Percentiles rank a stretch among this genome's conserved stretches.
phyloP scores from a whole-genome alignment of 2,797 vertebrate species.

The Knipowitschia caucasica region DNA sequence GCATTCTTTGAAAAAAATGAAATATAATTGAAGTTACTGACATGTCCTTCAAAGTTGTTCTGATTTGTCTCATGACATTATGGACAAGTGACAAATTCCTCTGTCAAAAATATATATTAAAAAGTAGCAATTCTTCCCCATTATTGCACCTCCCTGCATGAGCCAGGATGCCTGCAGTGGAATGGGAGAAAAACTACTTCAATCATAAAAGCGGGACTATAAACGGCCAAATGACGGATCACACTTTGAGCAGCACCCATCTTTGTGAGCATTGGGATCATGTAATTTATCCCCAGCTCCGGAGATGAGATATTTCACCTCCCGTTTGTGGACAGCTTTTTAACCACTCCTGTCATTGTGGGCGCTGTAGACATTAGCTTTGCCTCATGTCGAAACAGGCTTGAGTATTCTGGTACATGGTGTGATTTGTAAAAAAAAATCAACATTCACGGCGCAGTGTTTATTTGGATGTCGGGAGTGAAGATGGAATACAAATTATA shows the following conservation, averaged over 20 bases:
- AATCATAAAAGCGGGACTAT: conserved; percentile 21
- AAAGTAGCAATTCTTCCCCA: too few species aligned
- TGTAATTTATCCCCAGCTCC: conserved; percentile 33
- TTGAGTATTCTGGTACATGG: neutral
- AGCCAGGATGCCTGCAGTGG: conserved; percentile 14
- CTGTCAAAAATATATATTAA: too few species aligned
- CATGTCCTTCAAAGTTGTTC: too few species aligned
- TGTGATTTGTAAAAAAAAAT: neutral
- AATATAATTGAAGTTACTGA: too few species aligned
- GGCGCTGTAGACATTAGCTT: conserved; percentile 17
- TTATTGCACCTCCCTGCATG: too few species aligned
- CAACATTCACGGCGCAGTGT: too few species aligned
- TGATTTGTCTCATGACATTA: too few species aligned
- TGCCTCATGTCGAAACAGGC: conserved; percentile 1
- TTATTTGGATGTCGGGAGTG: too few species aligned
- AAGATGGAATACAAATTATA: too few species aligned
- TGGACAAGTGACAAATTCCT: too few species aligned
- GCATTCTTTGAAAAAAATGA: too few species aligned
- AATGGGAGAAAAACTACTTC: conserved; percentile 12
- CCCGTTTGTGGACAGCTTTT: conserved; percentile 19
- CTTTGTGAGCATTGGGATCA: conserved; percentile 26
- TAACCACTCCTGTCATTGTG: conserved; percentile 24
- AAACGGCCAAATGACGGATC: conserved; percentile 32
- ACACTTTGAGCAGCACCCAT: conserved; percentile 29
- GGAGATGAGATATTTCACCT: conserved; percentile 34